phyloP scores from a whole-genome alignment of 2,797 vertebrate genomes.

The Malacoraja senta region DNA sequence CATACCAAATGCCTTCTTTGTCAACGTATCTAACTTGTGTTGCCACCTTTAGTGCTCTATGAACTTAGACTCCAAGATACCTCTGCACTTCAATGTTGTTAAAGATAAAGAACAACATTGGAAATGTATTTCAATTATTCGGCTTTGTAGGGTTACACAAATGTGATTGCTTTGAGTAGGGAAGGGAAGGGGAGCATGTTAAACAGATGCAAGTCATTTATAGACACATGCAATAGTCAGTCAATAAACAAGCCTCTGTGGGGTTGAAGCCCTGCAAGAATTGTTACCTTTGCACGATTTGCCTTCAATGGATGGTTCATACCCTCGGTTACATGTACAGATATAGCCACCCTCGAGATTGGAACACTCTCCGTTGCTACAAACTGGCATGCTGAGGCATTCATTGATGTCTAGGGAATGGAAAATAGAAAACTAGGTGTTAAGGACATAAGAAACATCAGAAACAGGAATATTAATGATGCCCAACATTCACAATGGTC shows the following conservation, averaged over 20 bases:
- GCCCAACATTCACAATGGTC: too few species aligned
- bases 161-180: too few species aligned
- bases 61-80: too few species aligned
- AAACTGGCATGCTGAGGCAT: constrained; percentile 55
- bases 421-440: constrained; percentile 11
- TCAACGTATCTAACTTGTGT: too few species aligned
- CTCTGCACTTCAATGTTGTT: neutral
- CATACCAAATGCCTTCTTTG: too few species aligned
- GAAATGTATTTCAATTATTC: neutral
- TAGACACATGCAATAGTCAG: too few species aligned
- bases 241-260: too few species aligned
- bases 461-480: neutral
- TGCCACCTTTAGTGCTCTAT: too few species aligned
- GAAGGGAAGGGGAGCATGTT: too few species aligned
- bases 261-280: neutral
- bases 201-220: too few species aligned
- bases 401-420: constrained; percentile 60
- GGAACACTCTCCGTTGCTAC: constrained; percentile 59
- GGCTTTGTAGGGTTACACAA: too few species aligned
- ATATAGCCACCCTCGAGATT: constrained; percentile 63
- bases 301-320: constrained; percentile 52
- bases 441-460: neutral
- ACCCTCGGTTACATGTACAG: constrained; percentile 60
- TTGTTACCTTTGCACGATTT: constrained; percentile 60
- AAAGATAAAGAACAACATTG: neutral